phyloP scores from a whole-genome alignment of 2,888 invertebrate genomes.

The Netelia inedita region DNA sequence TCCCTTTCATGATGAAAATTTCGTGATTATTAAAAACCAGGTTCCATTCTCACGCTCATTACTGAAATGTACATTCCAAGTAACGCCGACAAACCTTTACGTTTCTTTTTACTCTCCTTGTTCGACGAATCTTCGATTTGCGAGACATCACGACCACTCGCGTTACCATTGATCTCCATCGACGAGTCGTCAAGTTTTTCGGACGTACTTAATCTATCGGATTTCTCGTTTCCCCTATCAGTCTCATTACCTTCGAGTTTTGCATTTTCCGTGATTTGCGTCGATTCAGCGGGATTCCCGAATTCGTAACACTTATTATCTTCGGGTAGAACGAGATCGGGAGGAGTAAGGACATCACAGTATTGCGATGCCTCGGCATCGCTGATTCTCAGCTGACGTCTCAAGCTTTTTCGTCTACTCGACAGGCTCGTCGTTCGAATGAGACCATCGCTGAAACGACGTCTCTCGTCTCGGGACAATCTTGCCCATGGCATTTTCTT shows the following conservation, averaged over 20 bases:
- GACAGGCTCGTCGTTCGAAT: conserved; percentile 59
- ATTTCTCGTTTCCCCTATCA: conserved; percentile 52
- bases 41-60: conserved; percentile 81
- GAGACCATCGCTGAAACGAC: conserved; percentile 79
- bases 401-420: conserved; percentile 76
- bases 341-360: conserved; percentile 41
- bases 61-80: conserved; percentile 79
- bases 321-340: conserved; percentile 22
- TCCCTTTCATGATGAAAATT: not conserved
- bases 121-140: conserved; percentile 38
- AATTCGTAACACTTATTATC: conserved; percentile 37
- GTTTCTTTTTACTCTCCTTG: conserved; percentile 71
- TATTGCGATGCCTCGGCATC: conserved; percentile 72
- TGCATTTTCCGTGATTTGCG: conserved; percentile 17
- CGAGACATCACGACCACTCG: not conserved
- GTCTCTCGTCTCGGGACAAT: conserved; percentile 67
- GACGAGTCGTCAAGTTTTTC: conserved; percentile 34
- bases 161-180: conserved; percentile 33
- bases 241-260: conserved; percentile 48
- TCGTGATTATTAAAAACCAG: conserved; percentile 78
- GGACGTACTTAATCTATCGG: conserved; percentile 59
- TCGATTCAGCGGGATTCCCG: not conserved
- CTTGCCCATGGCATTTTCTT: conserved; percentile 56
- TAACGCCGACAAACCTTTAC: conserved; percentile 79
- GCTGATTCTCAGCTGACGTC: conserved; percentile 79